Evolutionary conservation across 2,797 vertebrate genomes (phyloP).

Genomic region (Sitta carolinensis): DNA sequence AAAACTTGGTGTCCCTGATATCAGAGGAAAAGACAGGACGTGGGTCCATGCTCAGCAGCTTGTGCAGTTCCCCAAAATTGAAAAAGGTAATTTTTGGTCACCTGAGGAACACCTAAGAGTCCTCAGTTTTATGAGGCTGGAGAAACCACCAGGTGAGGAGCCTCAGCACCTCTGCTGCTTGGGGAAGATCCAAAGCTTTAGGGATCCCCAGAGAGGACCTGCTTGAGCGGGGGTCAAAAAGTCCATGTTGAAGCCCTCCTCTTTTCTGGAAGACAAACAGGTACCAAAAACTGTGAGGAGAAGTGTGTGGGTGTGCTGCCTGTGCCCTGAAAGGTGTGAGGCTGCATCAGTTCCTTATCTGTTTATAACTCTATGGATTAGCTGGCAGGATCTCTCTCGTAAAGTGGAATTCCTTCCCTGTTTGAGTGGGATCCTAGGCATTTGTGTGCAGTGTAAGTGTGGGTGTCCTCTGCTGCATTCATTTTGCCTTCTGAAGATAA

Average conservation of each 20-base stretch:
- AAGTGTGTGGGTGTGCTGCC: neutral
- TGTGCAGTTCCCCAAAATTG: neutral
- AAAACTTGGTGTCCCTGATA: fast-evolving
- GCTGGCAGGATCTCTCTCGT: neutral
- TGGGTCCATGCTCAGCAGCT: fast-evolving
- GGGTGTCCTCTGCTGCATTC: neutral
- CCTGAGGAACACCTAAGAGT: neutral
- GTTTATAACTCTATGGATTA: neutral
- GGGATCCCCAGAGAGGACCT: neutral
- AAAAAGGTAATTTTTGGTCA: neutral
- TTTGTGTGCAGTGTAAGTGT: neutral
- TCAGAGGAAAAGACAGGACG: neutral
- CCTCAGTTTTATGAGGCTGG: neutral
- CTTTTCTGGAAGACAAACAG: neutral
- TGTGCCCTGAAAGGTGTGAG: neutral
- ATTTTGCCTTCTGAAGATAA: neutral
- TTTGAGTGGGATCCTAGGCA: neutral
- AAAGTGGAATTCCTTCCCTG: neutral
- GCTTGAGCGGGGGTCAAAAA: neutral
- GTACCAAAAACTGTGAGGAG: neutral
- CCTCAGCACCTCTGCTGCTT: neutral
- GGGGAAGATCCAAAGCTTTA: fast-evolving
- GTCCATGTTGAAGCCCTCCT: neutral
- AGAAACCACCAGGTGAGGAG: neutral
- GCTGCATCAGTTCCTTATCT: neutral